A percentile compares a stretch with the other conserved stretches of the same genome.
phyloP scores from a whole-genome alignment of 2,888 invertebrate genomes.

The Julus scandinavius region DNA sequence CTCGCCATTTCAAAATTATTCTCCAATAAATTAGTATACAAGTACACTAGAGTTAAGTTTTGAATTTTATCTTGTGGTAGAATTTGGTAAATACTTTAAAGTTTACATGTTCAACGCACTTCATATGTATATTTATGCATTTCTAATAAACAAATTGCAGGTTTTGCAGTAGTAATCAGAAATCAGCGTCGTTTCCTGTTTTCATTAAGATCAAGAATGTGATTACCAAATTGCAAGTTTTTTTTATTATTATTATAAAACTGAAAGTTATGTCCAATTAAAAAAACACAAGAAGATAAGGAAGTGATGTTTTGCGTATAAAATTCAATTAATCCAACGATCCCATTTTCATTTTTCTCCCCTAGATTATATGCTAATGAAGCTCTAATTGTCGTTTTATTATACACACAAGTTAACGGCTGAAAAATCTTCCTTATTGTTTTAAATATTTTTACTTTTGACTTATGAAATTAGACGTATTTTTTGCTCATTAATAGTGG shows the following conservation, averaged over 20 bases:
- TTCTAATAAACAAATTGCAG: neutral
- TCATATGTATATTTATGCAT: neutral
- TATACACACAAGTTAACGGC: constrained; percentile 13
- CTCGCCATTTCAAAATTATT: neutral
- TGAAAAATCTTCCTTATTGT: constrained; percentile 36
- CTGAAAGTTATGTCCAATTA: constrained; percentile 21
- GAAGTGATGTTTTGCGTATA: constrained; percentile 4
- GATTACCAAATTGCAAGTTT: neutral
- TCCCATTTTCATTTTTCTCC: neutral
- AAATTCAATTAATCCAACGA: constrained; percentile 22
- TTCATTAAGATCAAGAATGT: neutral
- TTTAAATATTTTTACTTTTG: neutral
- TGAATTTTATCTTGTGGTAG: neutral
- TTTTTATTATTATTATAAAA: constrained; percentile 16
- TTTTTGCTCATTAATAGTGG: constrained; percentile 24
- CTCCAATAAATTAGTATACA: neutral
- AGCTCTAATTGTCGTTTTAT: constrained; percentile 36
- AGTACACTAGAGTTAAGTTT: neutral
- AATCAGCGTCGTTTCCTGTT: neutral
- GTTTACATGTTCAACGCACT: neutral
- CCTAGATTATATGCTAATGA: constrained; percentile 2
- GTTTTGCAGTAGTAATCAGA: neutral
- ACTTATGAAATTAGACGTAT: neutral
- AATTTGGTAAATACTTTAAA: neutral
- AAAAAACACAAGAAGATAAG: constrained; percentile 13